Percentiles rank a stretch among this genome's conserved stretches.
Evolutionary conservation across 2,888 invertebrate species (phyloP).

Genomic region (Abrostola tripartita): DNA sequence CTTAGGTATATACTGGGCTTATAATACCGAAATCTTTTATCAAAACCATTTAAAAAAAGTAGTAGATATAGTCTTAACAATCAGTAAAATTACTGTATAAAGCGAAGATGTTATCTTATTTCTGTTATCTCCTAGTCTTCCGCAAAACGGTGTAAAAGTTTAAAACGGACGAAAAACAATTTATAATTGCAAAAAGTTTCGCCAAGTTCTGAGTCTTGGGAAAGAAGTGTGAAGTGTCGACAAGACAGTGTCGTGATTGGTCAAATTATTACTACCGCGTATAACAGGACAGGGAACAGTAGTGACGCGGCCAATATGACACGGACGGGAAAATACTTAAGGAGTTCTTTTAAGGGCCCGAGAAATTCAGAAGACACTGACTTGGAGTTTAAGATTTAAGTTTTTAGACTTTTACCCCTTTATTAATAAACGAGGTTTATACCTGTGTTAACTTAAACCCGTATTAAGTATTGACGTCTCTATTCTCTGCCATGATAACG

Average conservation of each 20-base stretch:
- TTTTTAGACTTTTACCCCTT: too few species aligned
- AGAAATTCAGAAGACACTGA: neutral
- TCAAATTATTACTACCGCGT: slow-evolving; percentile 64
- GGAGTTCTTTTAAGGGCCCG: neutral
- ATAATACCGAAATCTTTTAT: too few species aligned
- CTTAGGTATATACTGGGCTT: too few species aligned
- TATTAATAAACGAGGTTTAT: too few species aligned
- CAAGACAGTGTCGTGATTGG: slow-evolving; percentile 61
- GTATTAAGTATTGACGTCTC: too few species aligned
- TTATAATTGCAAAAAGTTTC: slow-evolving; percentile 35
- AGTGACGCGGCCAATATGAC: slow-evolving; percentile 62
- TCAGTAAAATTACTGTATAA: too few species aligned
- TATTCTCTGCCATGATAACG: too few species aligned
- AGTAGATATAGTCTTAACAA: too few species aligned
- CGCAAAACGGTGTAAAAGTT: slow-evolving; percentile 12
- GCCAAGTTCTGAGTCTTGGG: slow-evolving; percentile 7
- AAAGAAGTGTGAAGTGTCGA: slow-evolving; percentile 23
- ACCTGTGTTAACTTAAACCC: too few species aligned
- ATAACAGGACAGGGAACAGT: slow-evolving; percentile 16
- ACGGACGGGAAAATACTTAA: slow-evolving; percentile 53
- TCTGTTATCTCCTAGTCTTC: neutral
- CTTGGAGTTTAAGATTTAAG: neutral
- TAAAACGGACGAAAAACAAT: slow-evolving; percentile 13
- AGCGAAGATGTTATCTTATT: neutral
- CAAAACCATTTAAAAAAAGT: too few species aligned